Conservation (phyloP, 35 echinoderm and acorn worm genomes). For the Lytechinus pictus region DNA sequence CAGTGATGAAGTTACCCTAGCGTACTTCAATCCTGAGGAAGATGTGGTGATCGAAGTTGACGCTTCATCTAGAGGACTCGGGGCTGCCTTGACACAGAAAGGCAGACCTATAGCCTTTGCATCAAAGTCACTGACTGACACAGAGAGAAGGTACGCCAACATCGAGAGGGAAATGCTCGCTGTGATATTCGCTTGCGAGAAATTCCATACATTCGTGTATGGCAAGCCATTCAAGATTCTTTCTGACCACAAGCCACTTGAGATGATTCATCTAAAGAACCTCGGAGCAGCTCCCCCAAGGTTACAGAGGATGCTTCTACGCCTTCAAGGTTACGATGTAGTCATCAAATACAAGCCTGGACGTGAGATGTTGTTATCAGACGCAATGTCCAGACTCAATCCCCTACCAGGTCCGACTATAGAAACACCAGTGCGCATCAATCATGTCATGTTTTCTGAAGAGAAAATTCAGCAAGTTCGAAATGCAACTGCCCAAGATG, state of each 20-base stretch:
- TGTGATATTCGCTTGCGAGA: slow-evolving; percentile 68
- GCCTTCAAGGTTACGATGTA: slow-evolving; percentile 45
- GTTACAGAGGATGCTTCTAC: slow-evolving; percentile 58
- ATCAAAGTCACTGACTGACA: slow-evolving; percentile 51
- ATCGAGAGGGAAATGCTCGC: slow-evolving; percentile 70
- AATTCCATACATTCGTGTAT: slow-evolving; percentile 72
- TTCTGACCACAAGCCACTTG: slow-evolving; percentile 21
- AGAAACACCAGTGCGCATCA: too few relatives aligned
- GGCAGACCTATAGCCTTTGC: slow-evolving; percentile 59
- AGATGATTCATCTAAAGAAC: slow-evolving; percentile 51
- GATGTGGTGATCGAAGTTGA: slow-evolving; percentile 29
- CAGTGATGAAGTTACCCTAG: background rate
- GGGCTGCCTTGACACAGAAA: slow-evolving; percentile 18
- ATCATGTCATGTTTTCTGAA: too few relatives aligned
- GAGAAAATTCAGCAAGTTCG: too few relatives aligned
- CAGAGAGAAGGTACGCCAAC: slow-evolving; percentile 66
- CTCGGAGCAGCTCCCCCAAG: slow-evolving; percentile 62
- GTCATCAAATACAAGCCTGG: slow-evolving; percentile 56
- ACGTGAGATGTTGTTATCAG: slow-evolving; percentile 58
- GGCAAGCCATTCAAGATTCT: slow-evolving; percentile 51
- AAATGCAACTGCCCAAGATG: too few relatives aligned
- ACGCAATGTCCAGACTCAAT: slow-evolving; percentile 53
- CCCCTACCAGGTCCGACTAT: background rate
- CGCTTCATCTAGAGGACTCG: slow-evolving; percentile 37
- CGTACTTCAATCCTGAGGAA: slow-evolving; percentile 29